Evolutionary conservation across 1,140 invertebrate species (phyloP).

Genomic region (roundworm (Caenorhabditis elegans)): WBcel235 BX284603.4:5980501-5981000

Average conservation of each 20-base stretch:
- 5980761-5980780: neutral
- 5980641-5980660: neutral
- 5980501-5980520: slow-evolving; percentile 16
- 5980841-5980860: too few species aligned
- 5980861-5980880: too few species aligned
- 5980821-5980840: too few species aligned
- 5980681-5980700: neutral
- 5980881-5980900: too few species aligned
- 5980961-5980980: neutral
- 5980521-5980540: neutral
- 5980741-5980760: neutral
- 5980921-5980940: too few species aligned
- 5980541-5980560: neutral
- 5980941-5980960: too few species aligned
- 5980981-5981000: neutral
- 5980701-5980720: neutral
- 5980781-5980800: neutral
- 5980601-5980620: too few species aligned
- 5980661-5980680: neutral
- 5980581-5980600: neutral
- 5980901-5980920: too few species aligned
- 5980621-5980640: neutral
- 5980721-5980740: neutral
- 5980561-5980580: slow-evolving; percentile 21
- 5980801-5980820: too few species aligned